Evolutionary conservation across 1,140 invertebrate species (phyloP).

Genomic region (Tenebrio molitor): DNA sequence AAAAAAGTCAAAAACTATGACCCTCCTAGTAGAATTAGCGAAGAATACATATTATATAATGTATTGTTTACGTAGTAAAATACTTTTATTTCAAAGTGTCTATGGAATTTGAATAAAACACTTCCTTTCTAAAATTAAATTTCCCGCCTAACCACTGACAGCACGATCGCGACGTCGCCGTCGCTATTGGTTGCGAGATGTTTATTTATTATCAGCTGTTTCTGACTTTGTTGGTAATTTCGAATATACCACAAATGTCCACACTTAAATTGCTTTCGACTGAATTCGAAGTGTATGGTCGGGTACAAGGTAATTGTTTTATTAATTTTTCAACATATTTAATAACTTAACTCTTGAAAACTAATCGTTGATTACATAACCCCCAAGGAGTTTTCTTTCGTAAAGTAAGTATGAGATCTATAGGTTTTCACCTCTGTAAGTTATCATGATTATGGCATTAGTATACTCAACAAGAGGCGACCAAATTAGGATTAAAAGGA

Average conservation of each 20-base stretch:
- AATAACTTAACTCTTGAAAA: neutral
- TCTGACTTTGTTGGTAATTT: conserved; percentile 13
- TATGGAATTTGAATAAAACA: no score
- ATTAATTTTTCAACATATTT: conserved; percentile 36
- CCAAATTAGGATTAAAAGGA: conserved; percentile 76
- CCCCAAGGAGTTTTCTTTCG: conserved; percentile 1
- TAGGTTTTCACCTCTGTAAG: neutral
- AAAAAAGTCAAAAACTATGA: no score
- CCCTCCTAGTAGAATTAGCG: no score
- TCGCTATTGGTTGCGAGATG: neutral
- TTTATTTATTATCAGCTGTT: neutral
- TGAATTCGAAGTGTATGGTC: conserved; percentile 75
- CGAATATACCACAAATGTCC: neutral
- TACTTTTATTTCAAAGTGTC: no score
- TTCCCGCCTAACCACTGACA: no score
- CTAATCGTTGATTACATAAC: neutral
- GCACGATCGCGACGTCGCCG: no score
- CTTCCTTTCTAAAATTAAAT: no score
- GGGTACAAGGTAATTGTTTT: conserved; percentile 71
- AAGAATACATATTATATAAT: no score
- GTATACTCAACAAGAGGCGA: conserved; percentile 78
- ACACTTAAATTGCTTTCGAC: conserved; percentile 64
- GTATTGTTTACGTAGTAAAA: no score
- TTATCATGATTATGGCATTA: conserved; percentile 60
- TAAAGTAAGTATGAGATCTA: neutral